Base-by-base conservation (phyloP, 1,140 invertebrate genomes). In the Drosophila subobscura region DNA sequence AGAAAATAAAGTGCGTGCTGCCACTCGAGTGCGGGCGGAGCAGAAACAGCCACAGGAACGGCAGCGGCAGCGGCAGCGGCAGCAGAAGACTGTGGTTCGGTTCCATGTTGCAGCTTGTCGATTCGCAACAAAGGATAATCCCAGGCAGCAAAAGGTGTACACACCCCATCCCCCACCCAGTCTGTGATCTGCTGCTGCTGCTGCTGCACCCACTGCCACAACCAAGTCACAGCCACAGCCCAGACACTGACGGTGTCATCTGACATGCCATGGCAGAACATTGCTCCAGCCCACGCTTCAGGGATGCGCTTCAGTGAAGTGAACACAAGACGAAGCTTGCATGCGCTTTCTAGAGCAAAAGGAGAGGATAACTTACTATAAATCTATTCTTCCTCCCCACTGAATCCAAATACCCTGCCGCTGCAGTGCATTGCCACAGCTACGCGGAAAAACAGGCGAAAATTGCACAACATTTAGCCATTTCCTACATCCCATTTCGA, bases 61-160 rank as follows among this genome's bases (percentile, higher is more conserved):
- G 37, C 50, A 57, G 52, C 57, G 42, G 25, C 25, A 29, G 27
- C 5, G 6, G 27, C 8, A 37, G 52, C 20, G 37, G 16, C 46
- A 66, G 58, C 57, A 75, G 61, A 42, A 22, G 41, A 57, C 56
- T 58, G 33, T 44, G 70, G 42, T 47, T 27, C 50, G 45, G 41
- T 29, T 60, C 54, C 65, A 83, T 86, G 83, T 86, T 89, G 51
- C 58, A 63, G 75, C 77, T 86, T 83, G 83, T 83, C 78, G 83
- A 86, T 86, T 71, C 57, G 75, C 77, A 86, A 89, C 83, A 86
- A 86, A 86, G 83, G 83, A 86, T 86, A 89, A 86, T 89, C 83
- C 83, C 33, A 37, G 76, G 47, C 55, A 46, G 41, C 58, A 76
- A 53, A 57, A 72, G 66, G 41, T 37, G 25, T 23, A 10, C 23